Evolutionary conservation across 2,888 invertebrate genomes (phyloP), one percentile per base, ranked within the genome.

Genomic region (Proisotoma minuta): DNA sequence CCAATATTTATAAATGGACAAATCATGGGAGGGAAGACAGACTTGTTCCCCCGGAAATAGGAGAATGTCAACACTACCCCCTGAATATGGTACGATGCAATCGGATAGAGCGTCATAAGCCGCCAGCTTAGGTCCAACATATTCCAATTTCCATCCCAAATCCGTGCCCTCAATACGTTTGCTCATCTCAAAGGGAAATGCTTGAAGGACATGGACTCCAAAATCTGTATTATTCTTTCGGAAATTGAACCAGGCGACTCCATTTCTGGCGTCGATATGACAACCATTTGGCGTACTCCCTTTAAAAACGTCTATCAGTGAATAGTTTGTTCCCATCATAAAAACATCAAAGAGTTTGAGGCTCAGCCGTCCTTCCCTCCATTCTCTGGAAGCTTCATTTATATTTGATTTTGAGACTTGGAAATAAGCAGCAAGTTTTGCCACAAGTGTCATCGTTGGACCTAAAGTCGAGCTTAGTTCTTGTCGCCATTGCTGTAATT

Each of bases 1-100:
- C 52, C 52, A 52, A 23, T 52, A 52, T 52, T 52, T 52, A 24
- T 52, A 52, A 12, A 52, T 10, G 5, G 52, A 52, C 52, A 26
- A 23, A n/a, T 22, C 52, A 26, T 52, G 10, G 8, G 23, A 8
- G 20, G 52, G 52, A n/a, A 52, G 26, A 26, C 52, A 52, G 52
- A 20, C 52, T 15, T 52, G 15, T 10, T 22, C 23, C 15, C 23
- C 23, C 20, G 52, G 52, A 34, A 34, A 34, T 34, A 8, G 34
- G 34, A 34, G 34, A 15, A 34, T 15, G 34, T 34, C 34, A 8
- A 34, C 34, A 8, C 15, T 8, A 15, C 34, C 34, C 15, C 34
- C 34, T 8, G 34, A 34, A 34, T 10, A 26, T 10, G 52, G 52
- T 10, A 52, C 52, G n/a, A 52, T 22, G 26, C 52, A 52, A n/a